Evolutionary conservation across 2,888 invertebrate species (phyloP), one percentile per base, ranked within the genome.

Genomic region (Philonicus albiceps): DNA sequence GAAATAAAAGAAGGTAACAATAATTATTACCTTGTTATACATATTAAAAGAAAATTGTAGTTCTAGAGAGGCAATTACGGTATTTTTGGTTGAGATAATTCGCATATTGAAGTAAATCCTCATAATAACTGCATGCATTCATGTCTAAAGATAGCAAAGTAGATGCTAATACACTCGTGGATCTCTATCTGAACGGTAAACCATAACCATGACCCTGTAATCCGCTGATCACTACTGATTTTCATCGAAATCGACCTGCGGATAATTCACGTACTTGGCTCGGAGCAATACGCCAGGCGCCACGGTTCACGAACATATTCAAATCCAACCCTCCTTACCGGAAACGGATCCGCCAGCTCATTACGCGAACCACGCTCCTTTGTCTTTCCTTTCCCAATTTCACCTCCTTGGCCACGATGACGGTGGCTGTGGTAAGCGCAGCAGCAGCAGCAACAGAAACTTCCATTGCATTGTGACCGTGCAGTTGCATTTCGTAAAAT

Each of bases 401-500:
- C 64, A 64, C 64, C 22, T 64, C 3, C 22, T 22, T 27, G 27
- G 27, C 64, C 7, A 27, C 22, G 7, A 64, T 64, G 19, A 11
- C 64, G 19, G 64, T 11, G 64, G 64, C 64, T 8, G 22, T 11
- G 22, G 64, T 64, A 49, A n/a, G 49, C 64, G 64, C 27, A 27
- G 27, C 64, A 19, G 64, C 27, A 43, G 40, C 40, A 40, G 40
- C 8, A 37, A 37, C 31, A 5, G 2, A 1, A 8, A 22, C 19
- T 1, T 31, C 55, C 55, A 7, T 34, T 1, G 40, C 72, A 4
- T 40, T 64, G 37, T 72, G 8, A 8, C 27, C 30, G 40, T 7
- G 13, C 37, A 8, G 73, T 49, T 37, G 74, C 81, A 53, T 81
- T 80, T 86, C 74, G 86, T 43, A 86, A 84, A 86, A 84, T 86